Evolutionary conservation across 2,888 invertebrate genomes (phyloP), one percentile per base, ranked within the genome.

Genomic region (Isoperla grammatica): DNA sequence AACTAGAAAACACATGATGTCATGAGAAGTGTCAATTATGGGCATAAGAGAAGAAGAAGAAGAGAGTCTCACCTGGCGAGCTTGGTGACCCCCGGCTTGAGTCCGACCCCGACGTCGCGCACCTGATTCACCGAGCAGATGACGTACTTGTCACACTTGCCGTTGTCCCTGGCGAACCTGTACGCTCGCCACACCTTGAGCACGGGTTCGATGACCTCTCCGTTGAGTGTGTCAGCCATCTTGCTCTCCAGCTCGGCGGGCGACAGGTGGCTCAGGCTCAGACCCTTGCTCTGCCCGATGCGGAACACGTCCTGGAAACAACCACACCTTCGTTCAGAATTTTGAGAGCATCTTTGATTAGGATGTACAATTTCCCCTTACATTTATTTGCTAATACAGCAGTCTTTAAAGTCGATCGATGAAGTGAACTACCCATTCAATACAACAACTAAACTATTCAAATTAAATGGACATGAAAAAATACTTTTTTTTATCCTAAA

Each of bases 181-280:
- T 87, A 90, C 1, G 89, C 90, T 54, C 91, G 77, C 77, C 89
- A 88, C 12, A 90, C 87, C 72, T 89, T 81, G n/a, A 90, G 80
- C 22, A 90, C 81, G 0, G 90, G 90, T 70, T 89, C 88, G 56
- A 91, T 87, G 61, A 91, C 81, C 74, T 91, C 90, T 69, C 90
- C 75, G 73, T 91, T 91, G 54, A 92, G 80, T 1, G 88, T 86
- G 70, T 90, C 88, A 0, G 89, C 87, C 62, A 92, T 73, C 67
- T 85, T 83, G 71, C 87, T 85, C 11, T 87, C 87, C 8, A 91
- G 75, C 59, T 87, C 86, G 67, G 82, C 81, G 67, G 88, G 82
- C 70, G 87, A 86, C 40, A 85, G 79, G 55, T 79, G 78, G 15
- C 82, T 79, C 69, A 87, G 75, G 53, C 84, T 78, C 59, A 81